These are phyloP conservation scores for Oncorhynchus clarkii DNA, from an alignment of 2,113 vertebrate genomes.

Conservation along the genomic window DNA sequence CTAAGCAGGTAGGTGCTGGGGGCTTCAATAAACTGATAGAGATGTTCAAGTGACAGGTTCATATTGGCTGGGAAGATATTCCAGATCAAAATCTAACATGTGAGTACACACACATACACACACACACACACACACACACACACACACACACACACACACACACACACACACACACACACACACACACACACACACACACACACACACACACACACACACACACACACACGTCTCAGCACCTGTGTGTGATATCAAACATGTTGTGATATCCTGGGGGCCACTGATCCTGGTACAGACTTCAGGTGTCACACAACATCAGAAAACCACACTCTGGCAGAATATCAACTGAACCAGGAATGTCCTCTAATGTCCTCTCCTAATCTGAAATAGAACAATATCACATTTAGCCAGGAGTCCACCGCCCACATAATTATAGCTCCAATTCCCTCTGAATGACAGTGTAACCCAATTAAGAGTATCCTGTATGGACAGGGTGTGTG, in stretches of 20 bases:
- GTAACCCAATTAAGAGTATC: conserved; percentile 61
- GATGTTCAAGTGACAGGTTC: conserved; percentile 69
- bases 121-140: background rate
- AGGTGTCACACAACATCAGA: conserved; percentile 61
- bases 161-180: too few species aligned
- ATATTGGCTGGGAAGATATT: conserved; percentile 66
- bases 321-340: conserved; percentile 59
- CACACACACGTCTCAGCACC: conserved; percentile 22
- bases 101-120: background rate
- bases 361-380: conserved; percentile 40
- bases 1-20: conserved; percentile 30
- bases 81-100: background rate
- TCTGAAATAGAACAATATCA: conserved; percentile 46
- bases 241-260: conserved; percentile 28
- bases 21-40: conserved; percentile 62
- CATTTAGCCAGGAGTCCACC: conserved; percentile 46
- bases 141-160: background rate
- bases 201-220: too few species aligned
- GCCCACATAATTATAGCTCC: conserved; percentile 54
- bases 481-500: conserved; percentile 45
- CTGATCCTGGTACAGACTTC: conserved; percentile 61
- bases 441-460: conserved; percentile 52
- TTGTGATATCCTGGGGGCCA: conserved; percentile 44
- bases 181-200: background rate
- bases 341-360: conserved; percentile 51